Conservation (phyloP, 2,113 vertebrate species). For the Platysteira castanea region DNA sequence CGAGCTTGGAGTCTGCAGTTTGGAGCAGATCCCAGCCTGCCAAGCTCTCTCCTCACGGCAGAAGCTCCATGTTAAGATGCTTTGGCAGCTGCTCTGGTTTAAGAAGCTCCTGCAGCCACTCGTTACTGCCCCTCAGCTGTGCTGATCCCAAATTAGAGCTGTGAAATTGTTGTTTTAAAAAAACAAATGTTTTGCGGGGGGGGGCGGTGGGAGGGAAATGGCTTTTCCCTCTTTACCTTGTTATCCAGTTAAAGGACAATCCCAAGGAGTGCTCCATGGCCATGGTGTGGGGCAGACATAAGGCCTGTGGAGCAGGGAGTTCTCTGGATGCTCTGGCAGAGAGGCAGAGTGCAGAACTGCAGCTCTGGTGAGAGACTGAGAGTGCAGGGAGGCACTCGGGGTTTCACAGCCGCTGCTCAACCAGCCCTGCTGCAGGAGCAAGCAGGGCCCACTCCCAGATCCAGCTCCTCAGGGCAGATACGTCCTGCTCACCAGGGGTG, state of each 20-base stretch:
- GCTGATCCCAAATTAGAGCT: background rate
- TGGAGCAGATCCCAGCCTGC: background rate
- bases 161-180: background rate
- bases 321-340: background rate
- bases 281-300: background rate
- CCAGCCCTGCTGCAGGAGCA: background rate
- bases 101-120: background rate
- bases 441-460: background rate
- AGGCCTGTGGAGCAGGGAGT: background rate
- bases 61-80: background rate
- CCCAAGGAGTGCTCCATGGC: background rate
- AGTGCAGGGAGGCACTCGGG: background rate
- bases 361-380: background rate
- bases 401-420: background rate
- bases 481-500: background rate
- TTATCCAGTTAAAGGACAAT: background rate
- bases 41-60: background rate
- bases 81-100: constrained; percentile 2
- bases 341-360: background rate
- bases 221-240: background rate
- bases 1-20: background rate
- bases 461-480: background rate
- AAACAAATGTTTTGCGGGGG: background rate
- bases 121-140: background rate
- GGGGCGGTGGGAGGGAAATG: background rate